phyloP scores from a whole-genome alignment of 2,797 vertebrate genomes.

The Coregonus suidteri region DNA sequence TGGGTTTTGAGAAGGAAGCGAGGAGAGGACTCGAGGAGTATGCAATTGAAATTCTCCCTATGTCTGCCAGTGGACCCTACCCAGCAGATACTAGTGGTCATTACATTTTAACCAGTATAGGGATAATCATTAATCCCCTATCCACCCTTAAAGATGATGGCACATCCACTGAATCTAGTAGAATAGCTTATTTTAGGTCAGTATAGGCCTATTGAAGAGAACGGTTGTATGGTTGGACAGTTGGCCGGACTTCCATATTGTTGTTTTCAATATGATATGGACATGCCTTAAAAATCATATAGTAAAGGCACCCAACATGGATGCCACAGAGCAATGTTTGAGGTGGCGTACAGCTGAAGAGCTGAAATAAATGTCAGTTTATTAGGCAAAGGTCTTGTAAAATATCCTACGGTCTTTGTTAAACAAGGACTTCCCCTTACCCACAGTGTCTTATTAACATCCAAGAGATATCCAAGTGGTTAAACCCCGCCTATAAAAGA shows the following conservation, averaged over 20 bases:
- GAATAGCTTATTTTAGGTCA: background rate
- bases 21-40: conserved; percentile 18
- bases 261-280: too few species aligned
- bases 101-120: conserved; percentile 47
- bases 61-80: conserved; percentile 31
- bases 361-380: conserved; percentile 15
- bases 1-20: too few species aligned
- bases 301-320: too few species aligned
- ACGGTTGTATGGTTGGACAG: background rate
- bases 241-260: background rate
- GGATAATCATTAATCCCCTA: conserved; percentile 64
- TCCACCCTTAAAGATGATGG: conserved; percentile 12
- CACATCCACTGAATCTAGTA: conserved; percentile 22
- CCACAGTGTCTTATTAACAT: conserved; percentile 42
- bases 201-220: background rate
- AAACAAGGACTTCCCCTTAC: conserved; percentile 30
- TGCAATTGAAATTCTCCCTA: background rate
- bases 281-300: too few species aligned
- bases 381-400: conserved; percentile 26
- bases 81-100: conserved; percentile 53
- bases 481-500: background rate
- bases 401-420: conserved; percentile 47
- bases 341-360: background rate
- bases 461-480: conserved; percentile 2
- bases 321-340: background rate